Base-by-base conservation (phyloP, 2,113 vertebrate genomes). In the Ornithorhynchus anatinus region DNA sequence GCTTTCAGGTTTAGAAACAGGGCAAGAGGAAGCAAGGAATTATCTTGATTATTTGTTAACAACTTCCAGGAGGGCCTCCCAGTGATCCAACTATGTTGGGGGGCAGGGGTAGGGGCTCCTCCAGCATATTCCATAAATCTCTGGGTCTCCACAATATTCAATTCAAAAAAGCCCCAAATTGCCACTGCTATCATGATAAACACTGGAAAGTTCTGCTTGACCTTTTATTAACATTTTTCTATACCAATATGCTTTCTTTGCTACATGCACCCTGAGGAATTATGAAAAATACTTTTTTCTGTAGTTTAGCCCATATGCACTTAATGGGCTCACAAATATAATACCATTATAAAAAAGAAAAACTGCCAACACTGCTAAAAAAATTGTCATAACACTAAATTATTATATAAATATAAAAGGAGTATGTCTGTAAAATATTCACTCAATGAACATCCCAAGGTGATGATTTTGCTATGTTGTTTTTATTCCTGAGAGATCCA, bases 401-500 rank as follows among this genome's bases (percentile, higher is more conserved):
- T 95, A 95, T 94, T 94, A 92, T 94, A 94, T 95, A 95, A 95
- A 95, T 95, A 95, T 93, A 94, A 94, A 94, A 94, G 88, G 91
- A 94, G 92, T 92, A 88, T 92, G 91, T 94, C 92, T 94, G 92
- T 94, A 93, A 95, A 94, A 94, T 95, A 95, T 94, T 94, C 92
- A 94, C 92, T 94, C 93, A 93, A 89, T 91, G 92, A 94, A 88
- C 91, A 94, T 94, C 94, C 94, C 94, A 91, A 92, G 94, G 93
- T 94, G 94, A 94, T 93, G 93, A 91, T 94, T 95, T 94, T 77
- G 89, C 91, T 86, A 88, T 90, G 93, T 92, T 92, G 92, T 87
- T 91, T 89, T 94, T 93, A 94, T 94, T 92, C 94, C 94, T 92
- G 79, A 80, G 94, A 95, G 94, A 95, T 93, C 93, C 91, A 94